Evolutionary conservation across 2,797 vertebrate genomes (phyloP).

Genomic region (Clamator glandarius): DNA sequence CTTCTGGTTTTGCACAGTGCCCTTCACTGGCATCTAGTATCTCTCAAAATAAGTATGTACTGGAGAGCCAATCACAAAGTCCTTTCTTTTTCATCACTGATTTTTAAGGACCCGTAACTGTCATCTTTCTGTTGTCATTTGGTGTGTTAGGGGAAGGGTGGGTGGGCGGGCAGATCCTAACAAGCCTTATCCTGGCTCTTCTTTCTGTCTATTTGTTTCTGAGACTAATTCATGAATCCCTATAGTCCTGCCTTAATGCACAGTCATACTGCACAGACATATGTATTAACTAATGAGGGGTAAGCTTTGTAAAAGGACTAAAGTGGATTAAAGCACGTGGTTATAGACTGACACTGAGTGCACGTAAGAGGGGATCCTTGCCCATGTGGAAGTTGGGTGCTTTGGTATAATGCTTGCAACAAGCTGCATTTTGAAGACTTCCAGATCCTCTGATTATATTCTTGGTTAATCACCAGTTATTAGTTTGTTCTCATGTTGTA

Average conservation of each 20-base stretch:
- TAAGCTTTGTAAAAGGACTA: not conserved
- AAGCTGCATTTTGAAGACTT: slow-evolving; percentile 1
- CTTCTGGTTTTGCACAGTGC: not conserved
- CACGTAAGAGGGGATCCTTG: not conserved
- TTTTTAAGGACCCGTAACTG: slow-evolving; percentile 24
- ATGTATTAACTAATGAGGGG: not conserved
- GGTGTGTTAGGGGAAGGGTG: not conserved
- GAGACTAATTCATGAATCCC: not conserved
- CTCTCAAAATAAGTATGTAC: not conserved
- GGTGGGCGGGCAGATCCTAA: not conserved
- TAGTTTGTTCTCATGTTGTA: slow-evolving; percentile 44
- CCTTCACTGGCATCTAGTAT: not conserved
- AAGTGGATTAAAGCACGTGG: not conserved
- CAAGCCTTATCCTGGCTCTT: not conserved
- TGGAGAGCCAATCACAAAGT: not conserved
- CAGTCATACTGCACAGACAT: not conserved
- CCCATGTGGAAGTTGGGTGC: not conserved
- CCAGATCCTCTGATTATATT: not conserved
- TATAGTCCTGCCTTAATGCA: not conserved
- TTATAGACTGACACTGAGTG: not conserved
- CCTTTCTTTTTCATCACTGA: not conserved
- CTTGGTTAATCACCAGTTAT: slow-evolving; percentile 16
- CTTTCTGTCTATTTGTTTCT: not conserved
- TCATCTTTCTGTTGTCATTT: slow-evolving; percentile 6
- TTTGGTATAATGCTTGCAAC: not conserved